Evolutionary conservation across 64 coral and sea anemone species (phyloP).

Genomic region (Pocillopora damicornis): DNA sequence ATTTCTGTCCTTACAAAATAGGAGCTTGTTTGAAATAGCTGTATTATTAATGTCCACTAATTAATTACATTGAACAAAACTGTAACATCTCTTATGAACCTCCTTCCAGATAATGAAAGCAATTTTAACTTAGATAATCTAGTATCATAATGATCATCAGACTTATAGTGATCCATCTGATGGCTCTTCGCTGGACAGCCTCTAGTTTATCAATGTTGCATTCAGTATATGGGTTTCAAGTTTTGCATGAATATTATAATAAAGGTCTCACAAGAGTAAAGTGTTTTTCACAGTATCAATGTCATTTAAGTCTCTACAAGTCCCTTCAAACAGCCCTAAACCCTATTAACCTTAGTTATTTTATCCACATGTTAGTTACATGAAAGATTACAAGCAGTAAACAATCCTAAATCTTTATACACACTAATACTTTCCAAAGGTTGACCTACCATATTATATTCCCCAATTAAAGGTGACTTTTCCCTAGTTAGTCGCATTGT

Average conservation of each 20-base stretch:
- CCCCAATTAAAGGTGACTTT: background rate
- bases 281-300: slow-evolving; percentile 11
- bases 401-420: background rate
- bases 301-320: slow-evolving; percentile 20
- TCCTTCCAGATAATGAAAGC: no score
- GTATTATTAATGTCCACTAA: no score
- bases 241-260: slow-evolving; percentile 8
- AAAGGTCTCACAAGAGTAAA: slow-evolving; percentile 21
- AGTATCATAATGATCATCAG: no score
- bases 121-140: no score
- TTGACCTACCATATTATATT: background rate
- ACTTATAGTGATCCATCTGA: no score
- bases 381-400: slow-evolving; percentile 9
- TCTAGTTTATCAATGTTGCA: no score
- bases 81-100: no score
- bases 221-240: background rate
- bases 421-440: background rate
- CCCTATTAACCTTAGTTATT: slow-evolving; percentile 25
- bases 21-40: no score
- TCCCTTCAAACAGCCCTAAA: slow-evolving; percentile 23
- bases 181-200: no score
- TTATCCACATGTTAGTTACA: slow-evolving; percentile 28
- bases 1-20: no score
- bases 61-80: no score
- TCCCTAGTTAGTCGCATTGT: no score